Evolutionary conservation across 2,888 invertebrate species (phyloP).

Genomic region (Caenorhabditis sp.): DNA sequence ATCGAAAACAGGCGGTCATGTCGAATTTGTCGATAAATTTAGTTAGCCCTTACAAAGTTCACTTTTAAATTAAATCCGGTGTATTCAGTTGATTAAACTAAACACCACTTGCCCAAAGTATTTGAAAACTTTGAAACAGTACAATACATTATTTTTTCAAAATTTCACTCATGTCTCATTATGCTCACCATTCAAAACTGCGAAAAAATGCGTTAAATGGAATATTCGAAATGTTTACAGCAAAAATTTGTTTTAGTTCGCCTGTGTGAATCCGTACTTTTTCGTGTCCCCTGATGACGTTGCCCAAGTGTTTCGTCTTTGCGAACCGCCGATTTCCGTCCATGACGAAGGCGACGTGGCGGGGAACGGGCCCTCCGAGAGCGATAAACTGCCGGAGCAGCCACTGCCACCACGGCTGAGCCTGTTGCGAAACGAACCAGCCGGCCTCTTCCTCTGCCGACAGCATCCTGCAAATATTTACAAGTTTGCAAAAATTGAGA

Average conservation of each 20-base stretch:
- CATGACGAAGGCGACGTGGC: slow-evolving; percentile 97
- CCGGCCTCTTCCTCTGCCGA: slow-evolving; percentile 35
- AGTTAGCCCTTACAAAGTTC: too few relatives aligned
- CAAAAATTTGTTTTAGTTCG: neutral
- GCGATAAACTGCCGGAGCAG: slow-evolving; percentile 40
- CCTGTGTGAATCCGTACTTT: slow-evolving; percentile 68
- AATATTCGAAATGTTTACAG: neutral
- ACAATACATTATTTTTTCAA: too few relatives aligned
- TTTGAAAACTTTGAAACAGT: too few relatives aligned
- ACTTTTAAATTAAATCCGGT: too few relatives aligned
- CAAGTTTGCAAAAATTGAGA: too few relatives aligned
- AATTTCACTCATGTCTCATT: too few relatives aligned
- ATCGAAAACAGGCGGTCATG: too few relatives aligned
- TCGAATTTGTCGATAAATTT: too few relatives aligned
- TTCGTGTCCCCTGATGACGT: slow-evolving; percentile 87
- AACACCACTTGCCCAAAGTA: too few relatives aligned
- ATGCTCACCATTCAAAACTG: neutral
- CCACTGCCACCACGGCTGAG: slow-evolving; percentile 37
- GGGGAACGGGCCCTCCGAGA: slow-evolving; percentile 84
- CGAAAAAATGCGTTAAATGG: neutral
- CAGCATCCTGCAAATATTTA: slow-evolving; percentile 2
- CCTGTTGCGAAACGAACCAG: slow-evolving; percentile 35
- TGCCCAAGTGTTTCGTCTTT: slow-evolving; percentile 85
- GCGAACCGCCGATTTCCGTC: slow-evolving; percentile 97
- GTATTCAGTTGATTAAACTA: too few relatives aligned